Base-by-base conservation (phyloP, 2,888 invertebrate species). In the Caenorhabditis panamensis region DNA sequence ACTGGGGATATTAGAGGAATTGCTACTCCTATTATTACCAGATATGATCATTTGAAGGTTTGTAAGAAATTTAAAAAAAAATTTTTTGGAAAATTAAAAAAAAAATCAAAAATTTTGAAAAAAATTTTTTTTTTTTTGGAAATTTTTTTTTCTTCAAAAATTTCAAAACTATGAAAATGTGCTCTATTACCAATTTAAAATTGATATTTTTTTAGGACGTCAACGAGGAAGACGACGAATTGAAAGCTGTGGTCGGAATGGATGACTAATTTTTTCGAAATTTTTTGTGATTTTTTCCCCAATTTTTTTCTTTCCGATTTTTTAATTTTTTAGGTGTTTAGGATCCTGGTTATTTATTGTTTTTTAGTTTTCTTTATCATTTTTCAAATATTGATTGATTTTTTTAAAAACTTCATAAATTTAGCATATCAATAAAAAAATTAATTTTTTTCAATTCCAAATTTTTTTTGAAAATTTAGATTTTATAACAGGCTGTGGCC, bases 1-100 rank as follows among this genome's bases (percentile, higher is more conserved):
- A 84, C 88, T 18, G 89, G 89, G 24, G 88, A 89, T 64, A 58
- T 86, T 58, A 81, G 84, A 36, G 87, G 87, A 41, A 84, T 87
- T 22, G 77, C 87, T 11, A 88, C 88, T 8, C 76, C 86, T 9
- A 85, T 89, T 28, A 80, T 89, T 51, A 73, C 84, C 8, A 79
- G 89, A 54, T 89, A 83, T 68, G 86, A 86, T 56, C 86, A 86
- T 82, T 75, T 86, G 71, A 86, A 86, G 78, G 84, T 77, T n/a
- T 2, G 41, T 24, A 11, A 5, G n/a, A 20, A 61, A 69, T 61
- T 26, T 6, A 31, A 8, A 31, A 58, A n/a, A 20, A n/a, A n/a
- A n/a, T 49, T 26, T 13, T n/a, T 26, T n/a, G 54, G 2, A 54
- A 54, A 28, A 20, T 18, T 28, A 28, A 56, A 56, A 31, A 13